Evolutionary conservation across 2,113 vertebrate species (phyloP).

Genomic region (Gymnobelideus leadbeateri): DNA sequence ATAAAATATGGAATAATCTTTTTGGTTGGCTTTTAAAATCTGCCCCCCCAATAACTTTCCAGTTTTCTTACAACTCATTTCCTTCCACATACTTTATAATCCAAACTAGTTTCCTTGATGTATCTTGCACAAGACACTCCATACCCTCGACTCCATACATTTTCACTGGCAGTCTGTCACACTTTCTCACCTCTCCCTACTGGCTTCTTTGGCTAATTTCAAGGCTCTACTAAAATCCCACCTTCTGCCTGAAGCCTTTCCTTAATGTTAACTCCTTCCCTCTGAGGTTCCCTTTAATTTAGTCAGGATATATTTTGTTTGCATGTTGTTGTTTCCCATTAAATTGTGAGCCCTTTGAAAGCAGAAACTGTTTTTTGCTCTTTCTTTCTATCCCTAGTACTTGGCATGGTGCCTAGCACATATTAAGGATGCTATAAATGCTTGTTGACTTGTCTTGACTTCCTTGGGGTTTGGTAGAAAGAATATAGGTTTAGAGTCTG

Average conservation of each 20-base stretch:
- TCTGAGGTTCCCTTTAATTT: neutral
- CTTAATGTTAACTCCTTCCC: neutral
- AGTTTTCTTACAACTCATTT: neutral
- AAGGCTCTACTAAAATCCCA: neutral
- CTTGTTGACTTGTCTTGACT: neutral
- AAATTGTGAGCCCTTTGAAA: neutral
- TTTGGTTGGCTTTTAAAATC: too few species aligned
- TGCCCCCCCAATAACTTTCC: too few species aligned
- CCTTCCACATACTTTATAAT: neutral
- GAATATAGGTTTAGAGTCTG: neutral
- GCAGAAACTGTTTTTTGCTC: neutral
- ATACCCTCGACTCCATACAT: neutral
- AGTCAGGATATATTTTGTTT: neutral
- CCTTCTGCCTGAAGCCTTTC: neutral
- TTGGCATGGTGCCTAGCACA: neutral
- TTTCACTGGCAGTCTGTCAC: neutral
- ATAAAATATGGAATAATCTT: too few species aligned
- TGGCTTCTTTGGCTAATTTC: neutral
- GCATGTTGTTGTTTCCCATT: neutral
- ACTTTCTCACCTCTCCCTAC: neutral
- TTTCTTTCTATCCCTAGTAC: neutral
- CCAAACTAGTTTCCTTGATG: neutral
- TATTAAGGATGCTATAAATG: neutral
- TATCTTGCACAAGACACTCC: neutral
- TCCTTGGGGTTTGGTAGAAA: neutral